Conservation (phyloP, 2,113 vertebrate genomes). For the Octodon degus region DNA sequence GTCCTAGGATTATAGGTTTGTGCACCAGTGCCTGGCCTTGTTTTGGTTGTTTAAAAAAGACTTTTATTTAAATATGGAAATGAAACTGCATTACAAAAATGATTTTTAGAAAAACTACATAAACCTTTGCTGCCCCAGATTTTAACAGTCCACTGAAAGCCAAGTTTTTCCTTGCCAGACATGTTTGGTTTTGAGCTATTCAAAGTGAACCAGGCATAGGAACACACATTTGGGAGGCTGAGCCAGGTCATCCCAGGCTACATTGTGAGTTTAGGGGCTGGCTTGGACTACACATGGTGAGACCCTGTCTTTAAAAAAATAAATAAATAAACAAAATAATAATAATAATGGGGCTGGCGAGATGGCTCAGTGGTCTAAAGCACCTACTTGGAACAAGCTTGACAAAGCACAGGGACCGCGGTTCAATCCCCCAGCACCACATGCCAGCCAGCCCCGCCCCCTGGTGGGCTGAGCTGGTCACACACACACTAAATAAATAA, state of each 20-base stretch:
- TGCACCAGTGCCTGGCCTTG: not conserved
- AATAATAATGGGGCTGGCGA: no score
- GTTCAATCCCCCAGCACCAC: no score
- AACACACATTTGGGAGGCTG: not conserved
- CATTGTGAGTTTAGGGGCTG: not conserved
- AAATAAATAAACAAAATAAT: not conserved
- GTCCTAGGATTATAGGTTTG: not conserved
- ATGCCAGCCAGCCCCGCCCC: no score
- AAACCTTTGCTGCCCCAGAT: slow-evolving; percentile 9
- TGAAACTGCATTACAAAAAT: not conserved
- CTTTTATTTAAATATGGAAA: slow-evolving; percentile 22
- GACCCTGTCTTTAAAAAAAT: not conserved
- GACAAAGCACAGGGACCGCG: no score
- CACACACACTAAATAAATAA: no score
- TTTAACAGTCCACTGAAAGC: slow-evolving; percentile 26
- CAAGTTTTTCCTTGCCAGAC: not conserved
- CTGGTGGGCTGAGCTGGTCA: no score
- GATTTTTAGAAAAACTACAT: not conserved
- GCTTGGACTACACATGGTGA: not conserved
- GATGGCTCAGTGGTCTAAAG: no score
- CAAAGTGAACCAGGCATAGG: not conserved
- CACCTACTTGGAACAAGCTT: no score
- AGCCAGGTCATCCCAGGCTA: not conserved
- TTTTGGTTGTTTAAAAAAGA: not conserved
- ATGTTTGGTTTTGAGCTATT: not conserved